Evolutionary conservation across 1,140 invertebrate species (phyloP).

Genomic region (Philopotamus ludificatus): DNA sequence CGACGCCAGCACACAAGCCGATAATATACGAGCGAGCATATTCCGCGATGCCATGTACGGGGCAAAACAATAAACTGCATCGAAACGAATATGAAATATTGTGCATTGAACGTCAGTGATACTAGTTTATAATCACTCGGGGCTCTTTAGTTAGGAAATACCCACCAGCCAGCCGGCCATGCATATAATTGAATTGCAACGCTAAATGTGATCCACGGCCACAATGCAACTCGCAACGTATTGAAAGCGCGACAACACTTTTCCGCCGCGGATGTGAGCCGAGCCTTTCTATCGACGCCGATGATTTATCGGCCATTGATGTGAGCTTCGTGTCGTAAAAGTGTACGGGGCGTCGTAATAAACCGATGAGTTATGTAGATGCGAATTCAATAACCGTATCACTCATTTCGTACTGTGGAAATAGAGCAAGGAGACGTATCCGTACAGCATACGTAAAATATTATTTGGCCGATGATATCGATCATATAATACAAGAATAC

Average conservation of each 20-base stretch:
- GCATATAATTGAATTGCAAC: conserved; percentile 41
- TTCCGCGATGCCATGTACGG: conserved; percentile 37
- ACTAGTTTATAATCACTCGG: conserved; percentile 39
- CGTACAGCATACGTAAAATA: too few relatives aligned
- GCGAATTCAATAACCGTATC: too few relatives aligned
- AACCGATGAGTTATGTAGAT: too few relatives aligned
- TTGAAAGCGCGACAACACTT: background rate
- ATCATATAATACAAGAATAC: too few relatives aligned
- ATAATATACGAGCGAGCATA: conserved; percentile 37
- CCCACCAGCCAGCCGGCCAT: background rate
- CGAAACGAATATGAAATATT: conserved; percentile 39
- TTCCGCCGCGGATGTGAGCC: too few relatives aligned
- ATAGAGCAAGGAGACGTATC: too few relatives aligned
- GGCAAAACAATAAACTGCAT: conserved; percentile 37
- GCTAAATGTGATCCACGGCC: conserved; percentile 27
- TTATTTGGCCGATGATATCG: too few relatives aligned
- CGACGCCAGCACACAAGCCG: conserved; percentile 24
- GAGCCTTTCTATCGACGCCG: too few relatives aligned
- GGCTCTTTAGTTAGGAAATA: conserved; percentile 24
- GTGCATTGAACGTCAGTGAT: conserved; percentile 39
- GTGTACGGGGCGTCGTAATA: too few relatives aligned
- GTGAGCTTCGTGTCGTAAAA: too few relatives aligned
- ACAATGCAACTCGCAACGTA: background rate
- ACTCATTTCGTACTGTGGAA: too few relatives aligned
- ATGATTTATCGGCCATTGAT: too few relatives aligned